Evolutionary conservation across 2,888 invertebrate genomes (phyloP).

Genomic region (Drosophila tripunctata): DNA sequence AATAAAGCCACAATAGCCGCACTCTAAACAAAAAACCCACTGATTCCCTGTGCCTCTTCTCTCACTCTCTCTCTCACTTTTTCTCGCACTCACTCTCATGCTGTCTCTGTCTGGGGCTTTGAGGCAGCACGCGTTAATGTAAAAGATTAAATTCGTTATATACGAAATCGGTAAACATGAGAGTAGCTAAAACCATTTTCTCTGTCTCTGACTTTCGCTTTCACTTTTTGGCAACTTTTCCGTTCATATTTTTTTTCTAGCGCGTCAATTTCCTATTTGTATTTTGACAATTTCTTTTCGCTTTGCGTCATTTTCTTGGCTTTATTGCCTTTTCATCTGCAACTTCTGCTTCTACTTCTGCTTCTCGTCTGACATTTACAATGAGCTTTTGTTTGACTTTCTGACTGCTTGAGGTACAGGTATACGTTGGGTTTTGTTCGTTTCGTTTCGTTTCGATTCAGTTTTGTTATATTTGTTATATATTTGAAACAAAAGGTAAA

Average conservation of each 20-base stretch:
- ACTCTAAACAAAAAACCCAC: conserved; percentile 35
- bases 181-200: not conserved
- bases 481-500: conserved; percentile 63
- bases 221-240: conserved; percentile 36
- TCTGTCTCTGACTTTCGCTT: conserved; percentile 16
- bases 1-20: conserved; percentile 60
- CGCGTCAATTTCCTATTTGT: conserved; percentile 68
- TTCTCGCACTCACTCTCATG: not conserved
- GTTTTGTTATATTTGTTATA: conserved; percentile 22
- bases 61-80: not conserved
- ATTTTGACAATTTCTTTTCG: conserved; percentile 68
- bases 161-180: conserved; percentile 31
- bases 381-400: conserved; percentile 70
- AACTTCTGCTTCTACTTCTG: too few species aligned
- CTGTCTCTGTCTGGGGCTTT: not conserved
- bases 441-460: conserved; percentile 18
- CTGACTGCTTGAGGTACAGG: conserved; percentile 41
- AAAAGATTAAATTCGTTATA: conserved; percentile 70
- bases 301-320: conserved; percentile 58
- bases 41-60: conserved; percentile 16
- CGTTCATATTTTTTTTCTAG: conserved; percentile 47
- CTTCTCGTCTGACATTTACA: conserved; percentile 34
- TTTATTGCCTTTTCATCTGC: conserved; percentile 57
- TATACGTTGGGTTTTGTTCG: conserved; percentile 4
- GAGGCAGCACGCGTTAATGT: conserved; percentile 47